Evolutionary conservation across 2,113 vertebrate genomes (phyloP), one percentile per base, ranked within the genome.

Genomic region (Vulpes ferrilata): DNA sequence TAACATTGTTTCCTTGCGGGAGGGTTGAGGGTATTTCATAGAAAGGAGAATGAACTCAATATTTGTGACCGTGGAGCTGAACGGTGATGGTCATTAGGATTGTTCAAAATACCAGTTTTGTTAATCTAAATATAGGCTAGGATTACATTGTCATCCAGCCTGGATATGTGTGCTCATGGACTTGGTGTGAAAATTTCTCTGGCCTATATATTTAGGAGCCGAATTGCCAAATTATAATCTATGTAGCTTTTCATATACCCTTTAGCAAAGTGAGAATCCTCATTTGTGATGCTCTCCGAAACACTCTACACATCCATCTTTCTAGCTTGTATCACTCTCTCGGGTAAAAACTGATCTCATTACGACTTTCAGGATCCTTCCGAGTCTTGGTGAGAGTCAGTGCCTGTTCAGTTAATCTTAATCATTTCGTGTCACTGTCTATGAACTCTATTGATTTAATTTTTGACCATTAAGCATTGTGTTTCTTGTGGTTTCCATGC

Each of bases 11-110:
- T 84, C 20, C 25, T 71, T 64, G 30, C 73, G 69, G 17, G 11
- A 62, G 5, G 11, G 13, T 69, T 74, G 19, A 62, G 10, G 17
- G 1, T 35, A 76, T 62, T 95, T 83, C 93, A 20, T 67, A 83
- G 90, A 89, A 93, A 95, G 59, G 53, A 95, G 22, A 96, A 80
- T 64, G 19, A 79, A 67, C 6, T 15, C 60, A 87, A 1, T 67
- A 55, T 87, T 91, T 82, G 11, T 89, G 25, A 53, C 35, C 22
- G 32, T 11, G n/a, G 16, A 73, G 32, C 48, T 90, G 9, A 57
- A 76, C n/a, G 53, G 2, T 59, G 30, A 43, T 20, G 9, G 9
- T 43, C 22, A 48, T 87, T 65, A 64, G 9, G 4, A 38, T 9
- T 53, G 16, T 64, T 88, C 43, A 62, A 60, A 84, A 78, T 53